phyloP scores from a whole-genome alignment of 2,888 invertebrate genomes.

The Acronicta aceris region DNA sequence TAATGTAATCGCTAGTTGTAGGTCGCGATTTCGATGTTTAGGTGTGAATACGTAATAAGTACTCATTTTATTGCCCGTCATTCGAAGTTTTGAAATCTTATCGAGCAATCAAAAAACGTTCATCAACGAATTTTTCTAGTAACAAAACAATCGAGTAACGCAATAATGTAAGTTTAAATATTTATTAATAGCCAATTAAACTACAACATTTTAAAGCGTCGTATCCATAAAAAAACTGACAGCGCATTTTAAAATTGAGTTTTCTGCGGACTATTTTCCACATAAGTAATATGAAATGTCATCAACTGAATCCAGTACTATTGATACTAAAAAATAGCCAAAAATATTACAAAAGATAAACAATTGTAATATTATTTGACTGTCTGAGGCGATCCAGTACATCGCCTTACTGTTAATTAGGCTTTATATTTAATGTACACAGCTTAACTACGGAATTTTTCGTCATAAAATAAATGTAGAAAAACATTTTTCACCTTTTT shows the following conservation, averaged over 20 bases:
- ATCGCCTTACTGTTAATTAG: slow-evolving; percentile 76
- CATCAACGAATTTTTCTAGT: slow-evolving; percentile 74
- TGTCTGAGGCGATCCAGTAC: slow-evolving; percentile 42
- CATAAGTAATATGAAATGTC: slow-evolving; percentile 53
- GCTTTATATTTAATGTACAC: slow-evolving; percentile 84
- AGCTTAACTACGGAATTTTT: slow-evolving; percentile 86
- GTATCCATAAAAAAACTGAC: slow-evolving; percentile 82
- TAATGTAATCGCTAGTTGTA: slow-evolving; percentile 83
- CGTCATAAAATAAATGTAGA: slow-evolving; percentile 83
- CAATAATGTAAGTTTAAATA: slow-evolving; percentile 69
- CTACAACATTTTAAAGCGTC: slow-evolving; percentile 68
- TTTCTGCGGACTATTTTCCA: slow-evolving; percentile 39
- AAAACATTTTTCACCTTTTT: slow-evolving; percentile 76
- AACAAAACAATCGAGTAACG: slow-evolving; percentile 77
- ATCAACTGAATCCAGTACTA: slow-evolving; percentile 85
- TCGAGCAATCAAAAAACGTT: slow-evolving; percentile 51
- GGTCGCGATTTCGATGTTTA: slow-evolving; percentile 61
- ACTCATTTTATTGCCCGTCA: slow-evolving; percentile 41
- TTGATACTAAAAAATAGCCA: slow-evolving; percentile 76
- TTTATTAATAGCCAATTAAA: slow-evolving; percentile 79
- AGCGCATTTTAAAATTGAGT: slow-evolving; percentile 75
- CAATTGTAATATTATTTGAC: slow-evolving; percentile 54
- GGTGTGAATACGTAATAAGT: slow-evolving; percentile 33
- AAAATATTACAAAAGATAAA: slow-evolving; percentile 60
- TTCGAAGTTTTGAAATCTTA: slow-evolving; percentile 23